phyloP scores from a whole-genome alignment of 35 echinoderm and acorn worm species.

The Acanthaster planci region DNA sequence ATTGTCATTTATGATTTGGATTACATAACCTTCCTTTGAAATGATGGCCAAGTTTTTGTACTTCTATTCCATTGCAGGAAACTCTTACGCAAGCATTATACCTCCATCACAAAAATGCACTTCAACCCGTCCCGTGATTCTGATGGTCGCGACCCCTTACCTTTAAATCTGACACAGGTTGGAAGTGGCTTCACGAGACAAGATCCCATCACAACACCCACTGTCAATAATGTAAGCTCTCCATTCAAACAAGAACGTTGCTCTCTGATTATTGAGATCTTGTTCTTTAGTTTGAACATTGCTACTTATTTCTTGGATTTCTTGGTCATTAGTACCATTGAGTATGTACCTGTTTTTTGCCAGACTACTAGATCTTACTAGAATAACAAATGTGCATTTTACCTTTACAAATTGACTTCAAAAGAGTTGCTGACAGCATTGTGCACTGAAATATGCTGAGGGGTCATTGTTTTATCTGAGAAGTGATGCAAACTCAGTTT shows the following conservation, averaged over 20 bases:
- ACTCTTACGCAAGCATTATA: conserved; percentile 78
- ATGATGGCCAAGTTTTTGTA: background rate
- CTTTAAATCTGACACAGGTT: conserved; percentile 67
- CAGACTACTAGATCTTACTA: too few species aligned
- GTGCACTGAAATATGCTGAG: too few species aligned
- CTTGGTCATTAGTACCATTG: too few species aligned
- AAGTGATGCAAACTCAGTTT: too few species aligned
- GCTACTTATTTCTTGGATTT: background rate
- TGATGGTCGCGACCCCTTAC: conserved; percentile 69
- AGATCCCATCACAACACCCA: conserved; percentile 86
- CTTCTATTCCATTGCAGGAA: conserved; percentile 24
- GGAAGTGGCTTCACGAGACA: conserved; percentile 93
- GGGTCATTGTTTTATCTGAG: too few species aligned
- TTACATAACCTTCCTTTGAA: too few species aligned
- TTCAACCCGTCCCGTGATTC: conserved; percentile 82
- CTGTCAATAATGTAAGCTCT: conserved; percentile 73
- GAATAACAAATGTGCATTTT: too few species aligned
- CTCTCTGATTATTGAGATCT: background rate
- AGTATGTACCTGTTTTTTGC: too few species aligned
- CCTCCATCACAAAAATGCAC: conserved; percentile 89
- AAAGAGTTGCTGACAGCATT: too few species aligned
- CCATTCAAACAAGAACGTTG: too few species aligned
- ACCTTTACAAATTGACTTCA: too few species aligned
- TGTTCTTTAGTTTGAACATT: background rate
- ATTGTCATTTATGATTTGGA: too few species aligned